These are phyloP conservation scores for Cardiocondyla obscurior DNA, from an alignment of 1,140 invertebrate genomes.

Conservation along the genomic window DNA sequence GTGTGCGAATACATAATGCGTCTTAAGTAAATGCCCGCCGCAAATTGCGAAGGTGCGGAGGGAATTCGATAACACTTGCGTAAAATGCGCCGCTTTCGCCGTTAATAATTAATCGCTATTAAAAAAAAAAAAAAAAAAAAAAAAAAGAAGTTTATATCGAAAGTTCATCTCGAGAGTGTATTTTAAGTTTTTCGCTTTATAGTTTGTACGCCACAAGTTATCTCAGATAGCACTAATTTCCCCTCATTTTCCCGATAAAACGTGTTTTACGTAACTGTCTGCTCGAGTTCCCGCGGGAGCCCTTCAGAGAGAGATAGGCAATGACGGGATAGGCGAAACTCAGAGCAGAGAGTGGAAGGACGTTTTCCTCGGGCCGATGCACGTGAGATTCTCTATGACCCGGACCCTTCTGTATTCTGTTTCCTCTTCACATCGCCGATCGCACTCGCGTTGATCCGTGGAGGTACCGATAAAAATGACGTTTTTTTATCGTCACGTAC, in stretches of 20 bases:
- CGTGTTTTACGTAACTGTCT: conserved; percentile 20
- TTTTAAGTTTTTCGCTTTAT: background rate
- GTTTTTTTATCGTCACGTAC: conserved; percentile 37
- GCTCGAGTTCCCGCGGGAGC: background rate
- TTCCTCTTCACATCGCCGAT: background rate
- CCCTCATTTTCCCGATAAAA: conserved; percentile 35
- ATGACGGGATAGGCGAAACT: background rate
- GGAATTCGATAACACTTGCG: background rate
- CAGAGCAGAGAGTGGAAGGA: background rate
- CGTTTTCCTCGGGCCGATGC: conserved; percentile 23
- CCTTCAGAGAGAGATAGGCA: background rate
- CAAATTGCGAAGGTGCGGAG: background rate
- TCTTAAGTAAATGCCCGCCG: conserved; percentile 5
- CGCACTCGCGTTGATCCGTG: background rate
- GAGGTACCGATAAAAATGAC: conserved; percentile 51
- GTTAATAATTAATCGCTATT: background rate
- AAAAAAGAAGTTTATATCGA: background rate
- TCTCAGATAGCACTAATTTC: background rate
- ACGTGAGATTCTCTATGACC: conserved; percentile 46
- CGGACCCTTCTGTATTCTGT: background rate
- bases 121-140: conserved; percentile 1
- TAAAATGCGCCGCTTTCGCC: background rate
- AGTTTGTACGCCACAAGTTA: background rate
- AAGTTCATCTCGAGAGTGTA: background rate
- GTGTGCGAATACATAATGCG: conserved; percentile 13